These are phyloP conservation scores for Lasioglossum marginatum DNA, from an alignment of 2,888 invertebrate species.

Conservation along the genomic window DNA sequence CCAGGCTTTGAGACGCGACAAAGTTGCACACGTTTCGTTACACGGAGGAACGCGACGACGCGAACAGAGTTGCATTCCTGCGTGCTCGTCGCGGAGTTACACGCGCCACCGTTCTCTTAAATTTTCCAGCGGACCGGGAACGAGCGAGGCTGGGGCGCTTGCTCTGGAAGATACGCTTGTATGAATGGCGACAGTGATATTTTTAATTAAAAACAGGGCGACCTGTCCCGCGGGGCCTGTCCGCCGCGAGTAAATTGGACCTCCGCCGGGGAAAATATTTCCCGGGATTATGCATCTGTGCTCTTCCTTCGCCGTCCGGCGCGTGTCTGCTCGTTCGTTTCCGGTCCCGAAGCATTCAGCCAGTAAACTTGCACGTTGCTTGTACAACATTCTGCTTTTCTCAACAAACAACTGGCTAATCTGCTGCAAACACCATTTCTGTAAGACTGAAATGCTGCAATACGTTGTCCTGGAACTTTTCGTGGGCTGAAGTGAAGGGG, in stretches of 20 bases:
- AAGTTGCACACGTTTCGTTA: neutral
- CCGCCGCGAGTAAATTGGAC: conserved; percentile 51
- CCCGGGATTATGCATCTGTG: conserved; percentile 41
- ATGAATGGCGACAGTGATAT: conserved; percentile 44
- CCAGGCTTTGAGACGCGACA: neutral
- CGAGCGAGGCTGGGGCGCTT: neutral
- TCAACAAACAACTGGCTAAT: neutral
- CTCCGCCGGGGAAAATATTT: conserved; percentile 45
- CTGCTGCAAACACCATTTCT: neutral
- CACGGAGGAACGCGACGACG: neutral
- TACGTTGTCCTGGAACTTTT: neutral
- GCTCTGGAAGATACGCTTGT: conserved; percentile 30
- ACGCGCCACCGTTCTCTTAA: neutral
- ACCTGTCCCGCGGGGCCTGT: conserved; percentile 7
- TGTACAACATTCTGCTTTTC: neutral
- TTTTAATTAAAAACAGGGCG: conserved; percentile 72
- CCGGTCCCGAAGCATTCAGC: neutral
- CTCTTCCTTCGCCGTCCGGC: neutral
- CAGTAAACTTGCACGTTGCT: neutral
- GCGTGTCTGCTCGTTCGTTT: neutral
- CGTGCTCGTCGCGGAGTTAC: neutral
- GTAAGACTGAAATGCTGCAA: neutral
- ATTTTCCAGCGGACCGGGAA: conserved; percentile 26
- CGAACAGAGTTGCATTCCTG: neutral
- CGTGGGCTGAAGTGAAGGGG: neutral